phyloP scores from a whole-genome alignment of 2,888 invertebrate species.

The Ischnura elegans region DNA sequence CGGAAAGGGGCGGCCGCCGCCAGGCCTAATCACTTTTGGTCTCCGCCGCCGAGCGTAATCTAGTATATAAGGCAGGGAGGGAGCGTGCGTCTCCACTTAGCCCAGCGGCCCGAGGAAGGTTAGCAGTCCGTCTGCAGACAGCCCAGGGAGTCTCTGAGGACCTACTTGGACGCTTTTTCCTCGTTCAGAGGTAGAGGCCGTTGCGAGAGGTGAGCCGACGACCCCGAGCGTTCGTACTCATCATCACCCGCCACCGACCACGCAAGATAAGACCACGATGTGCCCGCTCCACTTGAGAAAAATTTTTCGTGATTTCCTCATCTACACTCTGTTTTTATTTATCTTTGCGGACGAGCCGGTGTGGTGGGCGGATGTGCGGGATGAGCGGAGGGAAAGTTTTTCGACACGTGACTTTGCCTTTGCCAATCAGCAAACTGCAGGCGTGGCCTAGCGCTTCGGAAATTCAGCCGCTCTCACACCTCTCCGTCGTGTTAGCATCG shows the following conservation, averaged over 20 bases:
- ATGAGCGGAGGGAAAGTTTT: no score
- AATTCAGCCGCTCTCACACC: no score
- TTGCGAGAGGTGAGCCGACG: conserved; percentile 43
- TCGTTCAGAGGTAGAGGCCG: conserved; percentile 53
- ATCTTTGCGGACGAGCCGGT: no score
- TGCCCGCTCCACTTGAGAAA: no score
- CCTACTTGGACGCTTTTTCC: conserved; percentile 57
- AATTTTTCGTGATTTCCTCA: no score
- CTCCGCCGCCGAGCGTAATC: conserved; percentile 40
- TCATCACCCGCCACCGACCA: background rate
- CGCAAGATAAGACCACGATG: background rate
- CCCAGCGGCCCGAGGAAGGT: background rate
- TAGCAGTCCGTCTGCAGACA: conserved; percentile 23
- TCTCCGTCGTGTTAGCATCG: no score
- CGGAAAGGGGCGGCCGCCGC: conserved; percentile 36
- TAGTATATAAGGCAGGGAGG: conserved; percentile 47
- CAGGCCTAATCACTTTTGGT: conserved; percentile 41
- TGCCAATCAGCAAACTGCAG: no score
- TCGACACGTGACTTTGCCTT: no score
- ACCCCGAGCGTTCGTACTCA: no score
- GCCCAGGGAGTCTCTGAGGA: conserved; percentile 46
- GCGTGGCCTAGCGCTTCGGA: no score
- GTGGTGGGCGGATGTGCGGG: no score
- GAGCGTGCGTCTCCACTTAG: conserved; percentile 41
- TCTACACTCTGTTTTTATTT: no score